A percentile compares a stretch with the other conserved stretches of the same genome.
Conservation (phyloP, 2,113 vertebrate genomes). For the Hippocampus barbouri region DNA sequence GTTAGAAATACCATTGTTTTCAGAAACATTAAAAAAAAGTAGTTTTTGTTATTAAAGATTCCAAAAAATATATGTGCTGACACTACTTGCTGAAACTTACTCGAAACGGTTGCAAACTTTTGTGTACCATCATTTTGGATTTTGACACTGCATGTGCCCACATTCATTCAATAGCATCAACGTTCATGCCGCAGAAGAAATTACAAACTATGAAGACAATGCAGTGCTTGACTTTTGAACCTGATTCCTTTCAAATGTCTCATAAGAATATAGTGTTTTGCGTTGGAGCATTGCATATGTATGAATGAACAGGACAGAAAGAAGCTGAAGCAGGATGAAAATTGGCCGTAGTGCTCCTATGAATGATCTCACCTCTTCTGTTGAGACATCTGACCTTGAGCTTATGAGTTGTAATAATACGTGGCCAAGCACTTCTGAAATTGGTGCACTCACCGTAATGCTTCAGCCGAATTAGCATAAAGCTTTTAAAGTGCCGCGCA, state of each 20-base stretch:
- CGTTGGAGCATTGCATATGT: slow-evolving; percentile 4
- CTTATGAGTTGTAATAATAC: slow-evolving; percentile 77
- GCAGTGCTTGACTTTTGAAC: background rate
- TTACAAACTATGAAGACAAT: background rate
- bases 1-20: no score
- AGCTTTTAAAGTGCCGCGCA: slow-evolving; percentile 45
- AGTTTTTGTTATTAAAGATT: no score
- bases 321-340: slow-evolving; percentile 50
- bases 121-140: background rate
- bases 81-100: background rate
- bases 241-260: background rate
- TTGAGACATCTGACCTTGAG: slow-evolving; percentile 74
- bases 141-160: no score
- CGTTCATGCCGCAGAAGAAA: background rate
- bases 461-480: slow-evolving; percentile 61
- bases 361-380: slow-evolving; percentile 64
- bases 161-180: background rate
- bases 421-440: slow-evolving; percentile 71
- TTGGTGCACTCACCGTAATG: slow-evolving; percentile 66
- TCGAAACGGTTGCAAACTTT: background rate
- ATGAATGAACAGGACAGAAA: slow-evolving; percentile 11
- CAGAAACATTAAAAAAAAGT: no score
- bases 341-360: slow-evolving; percentile 57
- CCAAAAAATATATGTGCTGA: no score
- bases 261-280: background rate